phyloP scores from a whole-genome alignment of 2,888 invertebrate genomes.

The Rhagonycha fulva region DNA sequence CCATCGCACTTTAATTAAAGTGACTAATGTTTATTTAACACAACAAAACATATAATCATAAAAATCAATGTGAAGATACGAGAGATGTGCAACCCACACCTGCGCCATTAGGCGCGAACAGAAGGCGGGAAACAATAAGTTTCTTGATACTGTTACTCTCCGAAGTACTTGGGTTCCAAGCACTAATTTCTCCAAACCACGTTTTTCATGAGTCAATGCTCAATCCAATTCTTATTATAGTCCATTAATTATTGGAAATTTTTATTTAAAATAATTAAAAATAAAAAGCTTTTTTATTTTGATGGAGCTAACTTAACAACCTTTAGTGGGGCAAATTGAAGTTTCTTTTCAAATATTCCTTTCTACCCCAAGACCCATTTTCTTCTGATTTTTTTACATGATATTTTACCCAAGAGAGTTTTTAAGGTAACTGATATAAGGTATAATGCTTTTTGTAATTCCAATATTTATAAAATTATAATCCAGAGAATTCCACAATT shows the following conservation, averaged over 20 bases:
- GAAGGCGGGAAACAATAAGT: slow-evolving; percentile 35
- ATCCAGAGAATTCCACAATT: too few species aligned
- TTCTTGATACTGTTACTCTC: not conserved
- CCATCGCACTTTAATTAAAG: slow-evolving; percentile 53
- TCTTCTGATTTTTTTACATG: not conserved
- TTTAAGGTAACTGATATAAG: not conserved
- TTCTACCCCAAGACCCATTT: not conserved
- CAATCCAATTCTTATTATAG: not conserved
- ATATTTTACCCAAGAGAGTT: not conserved
- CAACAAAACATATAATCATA: slow-evolving; percentile 55
- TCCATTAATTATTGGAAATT: not conserved
- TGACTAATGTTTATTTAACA: slow-evolving; percentile 55
- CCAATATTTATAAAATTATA: too few species aligned
- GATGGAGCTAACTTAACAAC: not conserved
- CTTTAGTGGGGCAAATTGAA: not conserved
- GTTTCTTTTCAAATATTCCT: not conserved
- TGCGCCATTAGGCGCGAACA: slow-evolving; percentile 42
- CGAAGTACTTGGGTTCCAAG: not conserved
- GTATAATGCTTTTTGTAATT: not conserved
- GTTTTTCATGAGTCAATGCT: not conserved
- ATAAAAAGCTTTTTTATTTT: not conserved
- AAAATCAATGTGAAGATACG: slow-evolving; percentile 47
- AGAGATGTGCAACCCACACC: slow-evolving; percentile 51
- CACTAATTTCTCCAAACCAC: not conserved
- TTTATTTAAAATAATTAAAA: not conserved